Percentiles rank a stretch among this genome's conserved stretches.
phyloP scores from a whole-genome alignment of 2,113 vertebrate genomes.

The Psittacara wagleri region DNA sequence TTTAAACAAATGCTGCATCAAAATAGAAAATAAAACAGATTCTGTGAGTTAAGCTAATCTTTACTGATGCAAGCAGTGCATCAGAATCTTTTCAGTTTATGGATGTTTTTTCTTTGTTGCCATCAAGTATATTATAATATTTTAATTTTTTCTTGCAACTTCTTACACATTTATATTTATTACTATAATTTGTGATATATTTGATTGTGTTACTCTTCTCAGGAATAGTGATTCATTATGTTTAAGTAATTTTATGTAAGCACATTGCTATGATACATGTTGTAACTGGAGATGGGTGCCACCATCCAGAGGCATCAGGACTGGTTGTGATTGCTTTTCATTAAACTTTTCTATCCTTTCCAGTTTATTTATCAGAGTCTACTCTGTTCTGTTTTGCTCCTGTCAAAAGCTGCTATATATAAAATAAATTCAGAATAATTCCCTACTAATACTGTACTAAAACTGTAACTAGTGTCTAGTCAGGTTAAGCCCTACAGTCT shows the following conservation, averaged over 20 bases:
- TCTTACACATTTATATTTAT: not conserved
- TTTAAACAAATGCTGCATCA: not conserved
- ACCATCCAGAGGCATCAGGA: not conserved
- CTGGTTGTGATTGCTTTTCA: not conserved
- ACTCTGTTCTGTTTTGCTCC: not conserved
- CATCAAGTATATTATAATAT: not conserved
- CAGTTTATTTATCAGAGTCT: not conserved
- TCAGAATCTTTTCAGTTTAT: not conserved
- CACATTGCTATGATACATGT: not conserved
- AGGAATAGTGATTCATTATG: accelerated
- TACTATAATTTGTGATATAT: not conserved
- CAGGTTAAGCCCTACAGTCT: not conserved
- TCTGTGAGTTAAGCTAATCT: not conserved
- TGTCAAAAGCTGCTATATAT: not conserved
- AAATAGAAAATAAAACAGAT: not conserved
- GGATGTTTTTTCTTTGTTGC: not conserved
- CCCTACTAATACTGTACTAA: not conserved
- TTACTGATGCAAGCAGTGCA: not conserved
- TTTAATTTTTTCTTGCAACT: not conserved
- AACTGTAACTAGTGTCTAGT: not conserved
- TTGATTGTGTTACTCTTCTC: not conserved
- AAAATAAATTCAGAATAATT: not conserved
- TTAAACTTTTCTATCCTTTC: not conserved
- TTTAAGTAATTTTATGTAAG: not conserved
- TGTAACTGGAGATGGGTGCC: not conserved